Base-by-base conservation (phyloP, 2,113 vertebrate species). In the Clupea harengus region DNA sequence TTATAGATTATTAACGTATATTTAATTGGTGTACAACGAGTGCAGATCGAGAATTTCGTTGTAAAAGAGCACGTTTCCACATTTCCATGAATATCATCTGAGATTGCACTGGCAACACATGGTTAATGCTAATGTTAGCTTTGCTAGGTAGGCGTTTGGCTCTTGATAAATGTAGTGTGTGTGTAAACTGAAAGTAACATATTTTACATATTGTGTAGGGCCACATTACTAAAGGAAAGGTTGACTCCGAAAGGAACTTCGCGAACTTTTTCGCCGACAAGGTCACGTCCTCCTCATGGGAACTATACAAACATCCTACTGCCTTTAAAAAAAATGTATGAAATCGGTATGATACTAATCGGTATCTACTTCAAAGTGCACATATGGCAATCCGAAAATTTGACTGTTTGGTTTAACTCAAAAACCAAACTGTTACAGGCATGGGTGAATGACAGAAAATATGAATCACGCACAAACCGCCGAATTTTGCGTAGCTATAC, bases 251-350 rank as follows among this genome's bases (percentile, higher is more conserved):
- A 78, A 17, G 32, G 28, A 78, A 78, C 28, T 78, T 78, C 28
- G 28, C 32, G 25, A 83, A 87, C 75, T 84, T 52, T 32, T 83
- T 83, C 20, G n/a, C 39, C 44, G 81, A 39, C 91, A 90, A 92
- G 91, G 91, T 90, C 89, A 92, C 60, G 88, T 85, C 88, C 88
- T 89, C 85, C 20, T 83, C 39, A 47, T 75, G 54, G 45, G 3
- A 78, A 78, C 72, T 44, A 78, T 39, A 78, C 72, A 78, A 39
- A 78, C 72, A 32, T 15, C 72, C 72, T 15, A 13, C 11, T 78
- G 28, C 32, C 64, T 67, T 11, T 13, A 67, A n/a, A 25, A 67
- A 67, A 39, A 75, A 17, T 18, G 13, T 6, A 20, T 60, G 5
- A 6, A 20, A 20, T 22, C 22, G 54, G 18, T 60, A 60, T 22